These are phyloP conservation scores for Latrodectus hesperus DNA, from an alignment of 2,888 invertebrate species.

Conservation along the genomic window DNA sequence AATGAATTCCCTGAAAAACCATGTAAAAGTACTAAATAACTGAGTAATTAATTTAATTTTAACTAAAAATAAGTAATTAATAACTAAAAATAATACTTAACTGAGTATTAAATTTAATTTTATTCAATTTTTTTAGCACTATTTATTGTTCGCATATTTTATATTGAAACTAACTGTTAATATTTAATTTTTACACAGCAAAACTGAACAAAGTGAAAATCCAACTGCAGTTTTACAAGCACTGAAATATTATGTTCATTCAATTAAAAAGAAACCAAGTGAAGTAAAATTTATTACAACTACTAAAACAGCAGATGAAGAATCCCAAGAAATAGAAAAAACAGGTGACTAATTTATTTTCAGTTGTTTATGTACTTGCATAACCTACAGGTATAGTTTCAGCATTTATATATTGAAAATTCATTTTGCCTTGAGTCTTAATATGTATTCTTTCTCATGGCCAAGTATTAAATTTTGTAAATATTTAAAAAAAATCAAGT, in stretches of 20 bases:
- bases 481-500: too few relatives aligned
- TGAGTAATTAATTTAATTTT: too few relatives aligned
- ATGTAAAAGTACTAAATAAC: too few relatives aligned
- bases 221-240: conserved; percentile 93
- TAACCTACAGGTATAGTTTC: neutral
- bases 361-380: neutral
- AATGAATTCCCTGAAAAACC: too few relatives aligned
- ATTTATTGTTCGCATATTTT: too few relatives aligned
- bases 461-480: too few relatives aligned
- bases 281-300: conserved; percentile 87
- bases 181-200: conserved; percentile 71
- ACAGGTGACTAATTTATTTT: conserved; percentile 33
- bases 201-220: conserved; percentile 90
- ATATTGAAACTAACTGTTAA: too few relatives aligned
- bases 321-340: conserved; percentile 74
- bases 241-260: conserved; percentile 91
- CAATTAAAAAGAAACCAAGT: conserved; percentile 84
- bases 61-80: too few relatives aligned
- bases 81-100: too few relatives aligned
- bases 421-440: neutral
- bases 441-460: neutral
- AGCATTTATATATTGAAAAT: neutral
- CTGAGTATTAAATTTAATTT: too few relatives aligned
- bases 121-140: too few relatives aligned
- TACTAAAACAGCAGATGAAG: conserved; percentile 85